These are phyloP conservation scores for Minunthozetes semirufus DNA, from an alignment of 2,888 invertebrate species.

Conservation along the genomic window DNA sequence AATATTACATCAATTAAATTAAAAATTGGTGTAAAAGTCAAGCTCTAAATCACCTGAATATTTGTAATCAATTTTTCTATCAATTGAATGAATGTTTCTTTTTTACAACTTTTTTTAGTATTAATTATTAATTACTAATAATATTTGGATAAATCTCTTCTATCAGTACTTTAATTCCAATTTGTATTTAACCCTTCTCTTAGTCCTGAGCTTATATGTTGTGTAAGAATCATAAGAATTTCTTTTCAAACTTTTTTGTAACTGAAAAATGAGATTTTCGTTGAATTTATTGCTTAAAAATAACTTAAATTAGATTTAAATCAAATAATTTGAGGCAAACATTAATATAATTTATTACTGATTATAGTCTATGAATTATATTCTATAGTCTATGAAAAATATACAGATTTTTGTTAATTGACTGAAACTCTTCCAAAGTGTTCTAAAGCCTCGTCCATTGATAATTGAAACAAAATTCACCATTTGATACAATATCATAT, in stretches of 20 bases:
- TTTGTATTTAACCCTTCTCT: not conserved
- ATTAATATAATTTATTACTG: no score
- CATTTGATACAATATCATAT: not conserved
- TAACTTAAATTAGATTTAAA: no score
- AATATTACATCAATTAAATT: not conserved
- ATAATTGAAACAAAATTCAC: not conserved
- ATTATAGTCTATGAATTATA: no score
- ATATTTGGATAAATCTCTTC: not conserved
- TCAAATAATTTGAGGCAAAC: no score
- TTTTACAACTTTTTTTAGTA: not conserved
- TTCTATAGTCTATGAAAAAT: not conserved
- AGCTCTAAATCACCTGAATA: constrained; percentile 10
- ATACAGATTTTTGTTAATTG: not conserved
- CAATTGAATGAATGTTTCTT: not conserved
- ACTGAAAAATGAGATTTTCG: not conserved
- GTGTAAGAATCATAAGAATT: not conserved
- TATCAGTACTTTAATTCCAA: not conserved
- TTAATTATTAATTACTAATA: not conserved
- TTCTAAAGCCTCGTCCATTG: constrained; percentile 14
- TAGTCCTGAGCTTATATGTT: constrained; percentile 12
- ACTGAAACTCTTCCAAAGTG: constrained; percentile 3
- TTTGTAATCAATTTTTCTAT: constrained; percentile 19
- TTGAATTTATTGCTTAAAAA: not conserved
- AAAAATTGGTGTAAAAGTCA: constrained; percentile 18
- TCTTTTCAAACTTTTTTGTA: not conserved